Evolutionary conservation across 2,797 vertebrate genomes (phyloP), one percentile per base, ranked within the genome.

Genomic region (Phylloscopus collybita): DNA sequence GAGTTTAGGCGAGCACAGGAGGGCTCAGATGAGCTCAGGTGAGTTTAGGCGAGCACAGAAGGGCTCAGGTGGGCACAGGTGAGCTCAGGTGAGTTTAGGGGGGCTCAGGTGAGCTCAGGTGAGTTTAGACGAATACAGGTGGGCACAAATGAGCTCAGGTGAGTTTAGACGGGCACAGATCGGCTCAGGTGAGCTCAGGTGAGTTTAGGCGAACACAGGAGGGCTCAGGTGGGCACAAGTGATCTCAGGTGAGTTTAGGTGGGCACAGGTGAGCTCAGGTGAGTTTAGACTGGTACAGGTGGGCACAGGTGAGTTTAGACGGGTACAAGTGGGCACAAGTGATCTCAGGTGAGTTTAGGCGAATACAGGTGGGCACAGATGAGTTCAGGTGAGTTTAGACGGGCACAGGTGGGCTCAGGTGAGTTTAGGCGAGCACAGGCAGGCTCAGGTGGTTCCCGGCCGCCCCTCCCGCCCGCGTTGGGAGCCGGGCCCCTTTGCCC

Each of bases 1-100:
- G 17, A 6, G 14, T 6, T 2, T 18, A 16, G 51, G 8, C 1
- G 34, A 1, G 23, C 12, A 26, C 5, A 18, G 26, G 11, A 1
- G 27, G 13, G 36, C 9, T 38, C 13, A 20, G 34, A 11, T 1
- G 34, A 6, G 34, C 11, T 9, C 23, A 26, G 34, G 23, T 38
- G 25, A 38, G 22, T 16, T 12, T 25, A 26, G 34, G 23, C 1
- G 22, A 2, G 26, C 36, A 10, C 38, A 29, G n/a, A n/a, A n/a
- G n/a, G n/a, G n/a, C n/a, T n/a, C n/a, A n/a, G 49, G 4, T 3
- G 32, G 4, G 34, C 12, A 23, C 53, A 32, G 30, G 30, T 13
- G 53, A 9, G 53, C 8, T 21, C 13, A 23, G 54, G 56, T 54
- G 51, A 9, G n/a, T 10, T 57, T 10, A 6, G n/a, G n/a, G n/a